Conservation (phyloP, 2,797 vertebrate species). For the Danio albolineatus region DNA sequence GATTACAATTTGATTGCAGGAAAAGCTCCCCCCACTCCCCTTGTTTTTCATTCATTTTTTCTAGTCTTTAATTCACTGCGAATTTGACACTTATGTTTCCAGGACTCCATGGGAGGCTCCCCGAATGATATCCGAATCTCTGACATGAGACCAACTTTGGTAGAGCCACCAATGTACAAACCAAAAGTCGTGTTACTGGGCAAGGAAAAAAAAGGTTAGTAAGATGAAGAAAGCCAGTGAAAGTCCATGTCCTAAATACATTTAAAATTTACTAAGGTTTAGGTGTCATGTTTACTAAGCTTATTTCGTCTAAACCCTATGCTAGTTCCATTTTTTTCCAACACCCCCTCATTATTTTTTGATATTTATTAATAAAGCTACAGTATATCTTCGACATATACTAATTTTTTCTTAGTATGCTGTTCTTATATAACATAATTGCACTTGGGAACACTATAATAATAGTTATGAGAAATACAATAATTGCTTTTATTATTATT, state of each 20-base stretch:
- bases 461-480: no score
- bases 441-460: no score
- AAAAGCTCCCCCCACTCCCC: constrained; percentile 5
- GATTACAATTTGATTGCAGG: constrained; percentile 1
- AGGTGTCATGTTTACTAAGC: no score
- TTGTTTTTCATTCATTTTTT: constrained; percentile 6
- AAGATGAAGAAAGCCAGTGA: not conserved
- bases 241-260: not conserved
- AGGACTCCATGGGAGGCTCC: constrained; percentile 97
- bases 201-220: constrained; percentile 99
- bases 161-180: constrained; percentile 96
- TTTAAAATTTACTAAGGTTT: not conserved
- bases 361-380: constrained; percentile 11
- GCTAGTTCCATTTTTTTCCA: not conserved
- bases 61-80: constrained; percentile 18
- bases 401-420: not conserved
- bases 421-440: constrained; percentile 35
- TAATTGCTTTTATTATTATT: not conserved
- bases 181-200: constrained; percentile 97
- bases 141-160: constrained; percentile 96
- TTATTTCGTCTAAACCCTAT: not conserved
- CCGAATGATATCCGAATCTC: constrained; percentile 97
- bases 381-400: no score
- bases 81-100: constrained; percentile 56
- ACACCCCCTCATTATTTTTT: no score